These are phyloP conservation scores for Callaeas wilsoni DNA, from an alignment of 2,113 vertebrate genomes.

Conservation along the genomic window DNA sequence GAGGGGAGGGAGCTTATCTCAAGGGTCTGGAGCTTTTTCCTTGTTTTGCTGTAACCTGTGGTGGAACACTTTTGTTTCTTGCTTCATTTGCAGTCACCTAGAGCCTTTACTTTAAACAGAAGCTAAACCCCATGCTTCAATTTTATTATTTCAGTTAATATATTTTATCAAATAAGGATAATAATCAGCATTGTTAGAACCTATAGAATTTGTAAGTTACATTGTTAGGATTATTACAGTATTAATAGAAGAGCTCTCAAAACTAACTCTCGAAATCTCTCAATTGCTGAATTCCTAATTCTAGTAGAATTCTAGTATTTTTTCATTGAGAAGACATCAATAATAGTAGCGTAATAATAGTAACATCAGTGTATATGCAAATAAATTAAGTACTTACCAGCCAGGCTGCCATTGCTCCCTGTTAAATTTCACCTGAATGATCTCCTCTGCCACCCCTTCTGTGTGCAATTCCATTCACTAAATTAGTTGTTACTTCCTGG, in stretches of 20 bases:
- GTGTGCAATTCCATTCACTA: background rate
- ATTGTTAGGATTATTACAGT: background rate
- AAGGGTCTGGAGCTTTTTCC: background rate
- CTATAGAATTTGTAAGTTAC: background rate
- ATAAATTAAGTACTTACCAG: background rate
- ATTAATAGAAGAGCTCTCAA: background rate
- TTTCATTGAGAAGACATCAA: background rate
- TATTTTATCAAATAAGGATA: background rate
- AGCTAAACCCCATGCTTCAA: background rate
- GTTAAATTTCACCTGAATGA: background rate
- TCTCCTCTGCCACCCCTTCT: background rate
- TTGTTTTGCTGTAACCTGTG: background rate
- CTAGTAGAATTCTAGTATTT: background rate
- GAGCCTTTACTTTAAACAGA: background rate
- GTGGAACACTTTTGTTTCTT: background rate
- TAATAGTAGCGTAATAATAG: background rate
- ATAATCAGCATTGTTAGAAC: background rate
- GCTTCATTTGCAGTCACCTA: background rate
- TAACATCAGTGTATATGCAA: background rate
- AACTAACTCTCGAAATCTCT: background rate
- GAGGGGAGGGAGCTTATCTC: background rate
- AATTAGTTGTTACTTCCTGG: background rate
- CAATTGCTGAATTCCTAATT: background rate
- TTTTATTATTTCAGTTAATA: background rate
- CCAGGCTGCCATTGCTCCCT: background rate